These are phyloP conservation scores for Sinonovacula constricta DNA, from an alignment of 1,140 invertebrate genomes.

Conservation along the genomic window DNA sequence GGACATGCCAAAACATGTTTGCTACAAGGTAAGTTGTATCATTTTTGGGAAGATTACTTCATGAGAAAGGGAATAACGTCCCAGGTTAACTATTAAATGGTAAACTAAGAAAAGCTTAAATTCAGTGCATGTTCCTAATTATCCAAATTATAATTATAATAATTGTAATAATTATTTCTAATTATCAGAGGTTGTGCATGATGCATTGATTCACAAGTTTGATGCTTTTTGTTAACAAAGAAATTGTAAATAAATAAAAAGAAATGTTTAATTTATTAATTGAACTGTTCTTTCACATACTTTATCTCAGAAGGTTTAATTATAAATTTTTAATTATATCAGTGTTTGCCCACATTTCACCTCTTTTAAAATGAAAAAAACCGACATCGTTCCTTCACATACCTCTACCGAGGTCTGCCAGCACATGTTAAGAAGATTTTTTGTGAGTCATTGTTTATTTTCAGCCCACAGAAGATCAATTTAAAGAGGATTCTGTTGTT, in stretches of 20 bases:
- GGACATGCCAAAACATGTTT: constrained; percentile 80
- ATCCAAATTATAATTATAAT: too few relatives aligned
- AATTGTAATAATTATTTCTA: too few relatives aligned
- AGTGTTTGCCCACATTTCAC: too few relatives aligned
- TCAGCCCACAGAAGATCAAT: constrained; percentile 75
- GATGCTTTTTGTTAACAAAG: too few relatives aligned
- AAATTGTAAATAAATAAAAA: too few relatives aligned
- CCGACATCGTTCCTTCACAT: too few relatives aligned
- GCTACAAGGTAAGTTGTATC: constrained; percentile 76
- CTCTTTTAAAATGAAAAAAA: not conserved
- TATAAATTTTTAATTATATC: too few relatives aligned
- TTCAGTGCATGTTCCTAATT: too few relatives aligned
- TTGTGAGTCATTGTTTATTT: constrained; percentile 44
- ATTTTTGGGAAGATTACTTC: constrained; percentile 1
- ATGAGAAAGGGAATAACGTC: not conserved
- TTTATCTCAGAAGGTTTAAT: too few relatives aligned
- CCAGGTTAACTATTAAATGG: not conserved
- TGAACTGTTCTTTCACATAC: not conserved
- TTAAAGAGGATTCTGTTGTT: constrained; percentile 79
- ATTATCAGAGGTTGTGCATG: too few relatives aligned
- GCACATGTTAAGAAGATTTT: not conserved
- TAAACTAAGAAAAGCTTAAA: not conserved
- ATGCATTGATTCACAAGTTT: too few relatives aligned
- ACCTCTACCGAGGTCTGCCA: too few relatives aligned
- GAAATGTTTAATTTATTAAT: not conserved